Base-by-base conservation (phyloP, 2,888 invertebrate species). In the Orchestes rusci region DNA sequence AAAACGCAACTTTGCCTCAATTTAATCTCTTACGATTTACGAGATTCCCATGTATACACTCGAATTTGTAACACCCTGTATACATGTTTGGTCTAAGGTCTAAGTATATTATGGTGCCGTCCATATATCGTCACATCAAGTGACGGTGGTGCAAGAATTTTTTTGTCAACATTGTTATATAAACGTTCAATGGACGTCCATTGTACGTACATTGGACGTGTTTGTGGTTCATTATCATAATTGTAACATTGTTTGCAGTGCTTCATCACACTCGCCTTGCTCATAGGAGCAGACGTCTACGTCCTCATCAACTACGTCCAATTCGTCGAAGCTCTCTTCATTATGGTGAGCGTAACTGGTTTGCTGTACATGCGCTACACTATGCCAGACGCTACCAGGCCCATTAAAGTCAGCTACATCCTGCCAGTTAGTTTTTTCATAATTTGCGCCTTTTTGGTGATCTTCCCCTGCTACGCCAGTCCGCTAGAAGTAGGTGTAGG, bases 311-410 rank as follows among this genome's bases (percentile, higher is more conserved):
- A 91, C 4, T 94, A 93, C 65, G 84, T 89, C 59, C 89, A 87
- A 43, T 89, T 94, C 59, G 91, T 93, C 30, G 94, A 94, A 69
- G 89, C 92, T 16, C 83, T 91, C 65, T 94, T 94, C 71, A 91
- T 92, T 39, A 86, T 86, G 64, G 67, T 91, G 20, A 88, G 91
- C 31, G 87, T 93, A 31, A 78, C 82, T 49, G 92, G 89, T 2
- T 78, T 94, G 49, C 68, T 94, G 18, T 90, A 84, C 75, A 73
- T 93, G 55, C 75, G 94, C 19, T 84, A 82, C 69, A 88, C 80
- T 60, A 72, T 74, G 54, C 93, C 93, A 0, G 70, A 85, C 43
- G 74, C 89, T 69, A 70, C 75, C 2, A 74, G 94, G 56, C 93
- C 93, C 20, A 94, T 94, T 47, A 89, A 81, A 74, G 90, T 89